Percentiles rank a stretch among this genome's conserved stretches.
Evolutionary conservation across 2,113 vertebrate genomes (phyloP).

Genomic region (Prochilodus magdalenae): DNA sequence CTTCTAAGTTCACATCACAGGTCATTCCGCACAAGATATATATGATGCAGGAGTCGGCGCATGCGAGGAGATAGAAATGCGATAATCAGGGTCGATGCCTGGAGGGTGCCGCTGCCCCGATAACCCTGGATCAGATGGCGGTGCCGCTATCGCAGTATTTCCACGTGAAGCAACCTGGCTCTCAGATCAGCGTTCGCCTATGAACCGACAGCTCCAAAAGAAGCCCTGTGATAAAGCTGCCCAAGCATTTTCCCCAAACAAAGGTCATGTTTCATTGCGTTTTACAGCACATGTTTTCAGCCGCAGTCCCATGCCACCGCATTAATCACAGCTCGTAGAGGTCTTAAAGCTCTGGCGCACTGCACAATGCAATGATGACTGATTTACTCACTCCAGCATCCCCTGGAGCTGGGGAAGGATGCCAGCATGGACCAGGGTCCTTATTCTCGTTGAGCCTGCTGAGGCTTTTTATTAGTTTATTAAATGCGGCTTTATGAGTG

Average conservation of each 20-base stretch:
- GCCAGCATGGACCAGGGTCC: conserved; percentile 3
- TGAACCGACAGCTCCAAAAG: neutral
- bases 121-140: neutral
- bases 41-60: neutral
- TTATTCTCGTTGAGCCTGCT: conserved; percentile 29
- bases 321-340: conserved; percentile 45
- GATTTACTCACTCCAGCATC: conserved; percentile 47
- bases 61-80: neutral
- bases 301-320: conserved; percentile 15
- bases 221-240: neutral
- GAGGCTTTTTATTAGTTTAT: conserved; percentile 55
- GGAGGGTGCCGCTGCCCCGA: neutral
- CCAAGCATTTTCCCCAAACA: conserved; percentile 34
- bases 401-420: conserved; percentile 29
- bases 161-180: neutral
- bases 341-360: conserved; percentile 4
- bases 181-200: neutral
- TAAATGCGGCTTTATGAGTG: conserved; percentile 50
- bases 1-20: neutral
- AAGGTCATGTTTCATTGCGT: conserved; percentile 46
- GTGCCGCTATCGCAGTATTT: neutral
- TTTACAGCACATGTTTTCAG: conserved; percentile 32
- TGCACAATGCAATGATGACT: conserved; percentile 31
- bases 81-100: neutral
- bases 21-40: neutral